Base-by-base conservation (phyloP, 2,888 invertebrate species). In the Ectobius pallidus region DNA sequence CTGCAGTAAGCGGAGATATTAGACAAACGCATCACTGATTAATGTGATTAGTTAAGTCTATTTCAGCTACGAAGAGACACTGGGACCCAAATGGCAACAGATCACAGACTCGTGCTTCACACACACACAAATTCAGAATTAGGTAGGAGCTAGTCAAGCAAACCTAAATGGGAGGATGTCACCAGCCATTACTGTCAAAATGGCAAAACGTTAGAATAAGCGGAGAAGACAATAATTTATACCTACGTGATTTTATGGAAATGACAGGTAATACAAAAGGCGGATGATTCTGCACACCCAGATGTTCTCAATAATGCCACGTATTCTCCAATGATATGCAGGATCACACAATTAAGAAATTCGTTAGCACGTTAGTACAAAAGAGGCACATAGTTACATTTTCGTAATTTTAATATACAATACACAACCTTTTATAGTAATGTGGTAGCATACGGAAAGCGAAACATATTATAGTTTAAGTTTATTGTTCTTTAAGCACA, bases 1-100 rank as follows among this genome's bases (percentile, higher is more conserved):
- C 65, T 65, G 16, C 65, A 30, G 65, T 65, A 65, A 65, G 65
- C 65, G 46, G 34, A 65, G 65, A 65, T 65, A 65, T 65, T 65
- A 65, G 65, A 65, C 65, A 65, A 65, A 65, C 65, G 65, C 65
- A 65, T 65, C 65, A 65, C 65, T 65, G 65, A 65, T 65, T 65
- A 65, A 65, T 65, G 65, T 65, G 65, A 65, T 65, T 65, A 65
- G 65, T 65, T 65, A 65, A 65, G 65, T 65, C 65, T 65, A 65
- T 65, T 65, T 65, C 65, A 65, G 65, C 65, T 46, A 20, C 44
- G 46, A 65, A 44, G 65, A 65, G 65, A 46, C 44, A 11, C 65
- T 65, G 65, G 65, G 46, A 46, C 65, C 65, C 65, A 65, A 65
- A 65, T 65, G 65, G 44, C 65, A 65, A 44, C 65, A 65, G 65